Conservation (phyloP, 2,113 vertebrate genomes). For the Axis porcinus region DNA sequence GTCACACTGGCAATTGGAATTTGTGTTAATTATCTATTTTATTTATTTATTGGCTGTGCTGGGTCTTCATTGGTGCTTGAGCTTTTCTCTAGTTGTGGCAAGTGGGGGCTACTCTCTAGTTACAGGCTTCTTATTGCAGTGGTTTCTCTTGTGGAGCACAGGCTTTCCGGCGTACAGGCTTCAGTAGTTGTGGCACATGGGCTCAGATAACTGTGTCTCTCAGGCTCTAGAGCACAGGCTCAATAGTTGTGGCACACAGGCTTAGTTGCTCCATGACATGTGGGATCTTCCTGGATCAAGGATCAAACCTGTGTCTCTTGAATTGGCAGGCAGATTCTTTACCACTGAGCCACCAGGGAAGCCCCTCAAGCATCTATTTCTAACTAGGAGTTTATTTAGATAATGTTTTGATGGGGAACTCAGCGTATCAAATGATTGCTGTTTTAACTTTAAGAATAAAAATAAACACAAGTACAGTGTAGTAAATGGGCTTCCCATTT, state of each 20-base stretch:
- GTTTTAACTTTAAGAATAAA: conserved; percentile 47
- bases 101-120: neutral
- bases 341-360: neutral
- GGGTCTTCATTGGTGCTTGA: neutral
- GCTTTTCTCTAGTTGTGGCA: neutral
- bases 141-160: neutral
- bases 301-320: neutral
- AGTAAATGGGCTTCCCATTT: neutral
- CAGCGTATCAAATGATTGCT: neutral
- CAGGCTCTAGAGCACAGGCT: neutral
- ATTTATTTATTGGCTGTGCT: neutral
- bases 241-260: neutral
- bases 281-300: neutral
- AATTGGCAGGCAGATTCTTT: neutral
- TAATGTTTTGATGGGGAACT: neutral
- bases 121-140: neutral
- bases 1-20: conserved; percentile 21
- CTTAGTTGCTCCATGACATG: neutral
- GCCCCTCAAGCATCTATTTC: neutral
- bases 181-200: neutral
- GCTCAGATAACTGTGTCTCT: neutral
- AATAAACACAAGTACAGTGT: neutral
- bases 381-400: neutral
- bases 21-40: neutral
- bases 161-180: neutral